Conservation (phyloP, 1,140 invertebrate species). For the Hyphantria cunea region DNA sequence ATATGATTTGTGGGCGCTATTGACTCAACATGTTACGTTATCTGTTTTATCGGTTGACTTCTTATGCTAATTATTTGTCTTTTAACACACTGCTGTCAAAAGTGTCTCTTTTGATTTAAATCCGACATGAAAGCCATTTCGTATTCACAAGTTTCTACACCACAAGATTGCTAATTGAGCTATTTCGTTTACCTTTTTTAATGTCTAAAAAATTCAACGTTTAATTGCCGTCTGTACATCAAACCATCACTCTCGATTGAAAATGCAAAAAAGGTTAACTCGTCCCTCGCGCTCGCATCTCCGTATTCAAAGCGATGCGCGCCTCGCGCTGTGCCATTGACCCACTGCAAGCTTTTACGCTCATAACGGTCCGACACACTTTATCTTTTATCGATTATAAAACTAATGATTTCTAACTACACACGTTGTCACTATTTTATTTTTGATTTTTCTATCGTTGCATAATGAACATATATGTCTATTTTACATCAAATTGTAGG, state of each 20-base stretch:
- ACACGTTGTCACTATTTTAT: slow-evolving; percentile 18
- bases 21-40: too few relatives aligned
- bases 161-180: too few relatives aligned
- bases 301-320: slow-evolving; percentile 4
- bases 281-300: neutral
- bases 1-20: too few relatives aligned
- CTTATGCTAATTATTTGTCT: too few relatives aligned
- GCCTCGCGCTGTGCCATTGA: slow-evolving; percentile 61
- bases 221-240: slow-evolving; percentile 3
- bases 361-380: slow-evolving; percentile 72
- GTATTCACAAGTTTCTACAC: too few relatives aligned
- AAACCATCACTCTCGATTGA: slow-evolving; percentile 9
- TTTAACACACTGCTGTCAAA: too few relatives aligned
- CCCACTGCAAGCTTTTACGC: slow-evolving; percentile 75
- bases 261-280: slow-evolving; percentile 24
- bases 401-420: slow-evolving; percentile 47
- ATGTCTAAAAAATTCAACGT: too few relatives aligned
- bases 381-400: slow-evolving; percentile 70
- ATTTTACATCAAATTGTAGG: neutral
- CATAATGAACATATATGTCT: slow-evolving; percentile 3
- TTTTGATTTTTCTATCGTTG: slow-evolving; percentile 22
- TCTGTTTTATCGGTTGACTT: too few relatives aligned
- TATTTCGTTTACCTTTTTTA: too few relatives aligned
- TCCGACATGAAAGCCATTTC: too few relatives aligned
- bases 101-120: too few relatives aligned